A percentile compares a stretch with the other conserved stretches of the same genome.
phyloP scores from a whole-genome alignment of 2,797 vertebrate genomes.

The Mareca strepera region DNA sequence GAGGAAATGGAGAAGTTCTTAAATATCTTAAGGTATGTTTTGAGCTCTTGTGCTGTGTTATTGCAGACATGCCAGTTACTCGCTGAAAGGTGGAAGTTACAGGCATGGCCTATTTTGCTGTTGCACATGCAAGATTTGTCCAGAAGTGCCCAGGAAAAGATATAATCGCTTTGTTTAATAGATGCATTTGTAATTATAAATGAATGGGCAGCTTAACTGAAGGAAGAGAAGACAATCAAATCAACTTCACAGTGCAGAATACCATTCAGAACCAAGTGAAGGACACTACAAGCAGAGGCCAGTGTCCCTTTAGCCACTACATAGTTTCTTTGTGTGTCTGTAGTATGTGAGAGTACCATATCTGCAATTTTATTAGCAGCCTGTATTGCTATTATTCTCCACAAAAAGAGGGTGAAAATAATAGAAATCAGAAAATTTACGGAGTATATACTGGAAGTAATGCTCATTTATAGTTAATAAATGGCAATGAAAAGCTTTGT shows the following conservation, averaged over 20 bases:
- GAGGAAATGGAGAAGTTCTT: neutral
- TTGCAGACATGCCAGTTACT: neutral
- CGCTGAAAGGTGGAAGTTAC: neutral
- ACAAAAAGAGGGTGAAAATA: neutral
- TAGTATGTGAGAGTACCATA: neutral
- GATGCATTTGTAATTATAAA: neutral
- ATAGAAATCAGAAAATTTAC: neutral
- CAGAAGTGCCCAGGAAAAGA: neutral
- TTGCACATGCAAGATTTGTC: neutral
- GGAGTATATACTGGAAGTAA: neutral
- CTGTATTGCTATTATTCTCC: neutral
- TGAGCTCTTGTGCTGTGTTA: neutral
- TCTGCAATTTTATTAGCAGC: neutral
- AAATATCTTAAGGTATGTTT: neutral
- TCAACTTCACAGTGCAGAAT: neutral
- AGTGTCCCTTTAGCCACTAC: neutral
- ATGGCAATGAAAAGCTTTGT: conserved; percentile 10
- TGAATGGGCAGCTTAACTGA: neutral
- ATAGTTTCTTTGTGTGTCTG: neutral
- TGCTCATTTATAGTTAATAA: neutral
- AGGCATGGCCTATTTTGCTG: neutral
- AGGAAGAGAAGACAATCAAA: conserved; percentile 5
- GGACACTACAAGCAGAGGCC: neutral
- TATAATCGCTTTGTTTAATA: neutral
- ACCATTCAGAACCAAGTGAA: neutral